These are phyloP conservation scores for Melinaea marsaeus DNA, from an alignment of 2,888 invertebrate species.

Conservation along the genomic window DNA sequence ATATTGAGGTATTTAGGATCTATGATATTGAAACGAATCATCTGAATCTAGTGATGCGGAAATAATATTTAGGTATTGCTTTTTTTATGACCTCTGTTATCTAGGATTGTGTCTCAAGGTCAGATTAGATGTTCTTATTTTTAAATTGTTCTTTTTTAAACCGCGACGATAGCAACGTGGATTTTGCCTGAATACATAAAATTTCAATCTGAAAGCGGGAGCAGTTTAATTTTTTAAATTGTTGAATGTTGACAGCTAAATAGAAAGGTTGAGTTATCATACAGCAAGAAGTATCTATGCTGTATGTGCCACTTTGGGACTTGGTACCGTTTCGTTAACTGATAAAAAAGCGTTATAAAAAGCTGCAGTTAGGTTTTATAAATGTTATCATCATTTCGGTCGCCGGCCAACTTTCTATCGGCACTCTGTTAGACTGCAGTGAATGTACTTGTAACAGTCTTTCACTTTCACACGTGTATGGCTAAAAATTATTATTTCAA, in stretches of 20 bases:
- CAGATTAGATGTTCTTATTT: not conserved
- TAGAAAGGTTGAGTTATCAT: too few species aligned
- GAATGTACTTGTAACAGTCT: constrained; percentile 30
- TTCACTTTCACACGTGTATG: constrained; percentile 33
- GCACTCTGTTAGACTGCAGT: constrained; percentile 28
- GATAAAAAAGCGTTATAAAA: constrained; percentile 11
- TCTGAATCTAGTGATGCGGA: constrained; percentile 9
- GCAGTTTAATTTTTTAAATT: too few species aligned
- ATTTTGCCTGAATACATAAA: too few species aligned
- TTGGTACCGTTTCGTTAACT: constrained; percentile 10
- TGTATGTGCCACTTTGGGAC: constrained; percentile 1
- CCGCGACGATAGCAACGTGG: not conserved
- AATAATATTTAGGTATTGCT: constrained; percentile 11
- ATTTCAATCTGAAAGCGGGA: not conserved
- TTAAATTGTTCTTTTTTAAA: not conserved
- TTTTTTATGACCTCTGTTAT: constrained; percentile 6
- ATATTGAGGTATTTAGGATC: constrained; percentile 11
- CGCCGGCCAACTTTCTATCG: constrained; percentile 35
- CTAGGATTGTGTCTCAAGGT: not conserved
- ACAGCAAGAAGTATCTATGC: too few species aligned
- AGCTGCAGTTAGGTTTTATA: constrained; percentile 16
- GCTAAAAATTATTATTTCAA: not conserved
- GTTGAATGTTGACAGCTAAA: too few species aligned
- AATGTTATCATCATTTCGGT: constrained; percentile 31
- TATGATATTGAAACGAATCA: constrained; percentile 13